A percentile compares a stretch with the other conserved stretches of the same genome.
Evolutionary conservation across 2,113 vertebrate genomes (phyloP).

Genomic region (Phycodurus eques): DNA sequence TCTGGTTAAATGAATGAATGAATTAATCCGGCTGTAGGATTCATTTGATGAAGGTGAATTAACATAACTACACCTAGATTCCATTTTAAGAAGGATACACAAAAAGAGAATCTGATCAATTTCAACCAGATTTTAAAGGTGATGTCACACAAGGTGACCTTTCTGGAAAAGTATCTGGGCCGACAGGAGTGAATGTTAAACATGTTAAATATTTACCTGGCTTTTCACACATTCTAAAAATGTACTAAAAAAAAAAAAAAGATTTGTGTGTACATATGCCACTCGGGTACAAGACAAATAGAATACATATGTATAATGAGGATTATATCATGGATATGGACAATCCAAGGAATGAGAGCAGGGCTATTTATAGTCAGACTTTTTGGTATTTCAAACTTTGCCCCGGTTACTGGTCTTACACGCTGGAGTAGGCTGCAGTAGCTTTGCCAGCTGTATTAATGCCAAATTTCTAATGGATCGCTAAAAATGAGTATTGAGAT

Average conservation of each 20-base stretch:
- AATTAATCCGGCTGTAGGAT: too few relatives aligned
- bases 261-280: not conserved
- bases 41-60: not conserved
- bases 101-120: not conserved
- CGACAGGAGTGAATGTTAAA: too few relatives aligned
- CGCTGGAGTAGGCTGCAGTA: not conserved
- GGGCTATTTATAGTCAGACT: not conserved
- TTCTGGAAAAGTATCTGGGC: too few relatives aligned
- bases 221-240: not conserved
- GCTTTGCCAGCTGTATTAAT: conserved; percentile 16
- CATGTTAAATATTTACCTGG: too few relatives aligned
- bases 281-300: not conserved
- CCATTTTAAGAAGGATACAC: not conserved
- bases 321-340: not conserved
- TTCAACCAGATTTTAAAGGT: not conserved
- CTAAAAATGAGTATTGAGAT: not conserved
- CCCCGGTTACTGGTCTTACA: not conserved
- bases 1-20: too few relatives aligned
- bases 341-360: not conserved
- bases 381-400: not conserved
- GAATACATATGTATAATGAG: not conserved
- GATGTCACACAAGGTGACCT: not conserved
- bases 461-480: conserved; percentile 15
- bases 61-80: not conserved
- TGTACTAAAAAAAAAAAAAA: not conserved